phyloP scores from a whole-genome alignment of 2,797 vertebrate genomes.

The Lerista edwardsae region DNA sequence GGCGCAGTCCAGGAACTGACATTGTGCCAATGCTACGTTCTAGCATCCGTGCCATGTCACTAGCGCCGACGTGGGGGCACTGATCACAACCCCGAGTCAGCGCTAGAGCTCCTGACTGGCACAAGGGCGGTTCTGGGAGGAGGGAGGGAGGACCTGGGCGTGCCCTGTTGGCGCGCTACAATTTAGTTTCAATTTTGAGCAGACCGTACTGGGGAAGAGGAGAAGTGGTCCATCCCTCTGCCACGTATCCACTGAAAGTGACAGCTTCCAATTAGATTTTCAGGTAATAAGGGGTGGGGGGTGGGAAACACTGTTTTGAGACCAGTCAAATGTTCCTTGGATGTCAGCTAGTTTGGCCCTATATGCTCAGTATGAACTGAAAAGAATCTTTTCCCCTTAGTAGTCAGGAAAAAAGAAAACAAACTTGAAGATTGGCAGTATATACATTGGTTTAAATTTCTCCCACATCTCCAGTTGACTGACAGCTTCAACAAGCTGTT shows the following conservation, averaged over 20 bases:
- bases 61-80: too few relatives aligned
- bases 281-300: too few relatives aligned
- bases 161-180: too few relatives aligned
- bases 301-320: not conserved
- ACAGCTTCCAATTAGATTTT: not conserved
- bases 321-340: not conserved
- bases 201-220: not conserved
- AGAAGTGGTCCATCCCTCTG: not conserved
- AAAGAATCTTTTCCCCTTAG: slow-evolving; percentile 32
- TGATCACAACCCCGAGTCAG: too few relatives aligned
- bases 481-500: slow-evolving; percentile 67
- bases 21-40: too few relatives aligned
- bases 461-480: slow-evolving; percentile 63
- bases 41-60: too few relatives aligned
- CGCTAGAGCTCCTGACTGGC: too few relatives aligned
- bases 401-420: slow-evolving; percentile 5
- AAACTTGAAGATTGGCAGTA: slow-evolving; percentile 9
- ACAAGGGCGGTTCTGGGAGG: too few relatives aligned
- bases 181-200: not conserved
- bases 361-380: slow-evolving; percentile 17
- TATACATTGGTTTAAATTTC: slow-evolving; percentile 63
- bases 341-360: not conserved
- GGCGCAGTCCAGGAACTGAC: too few relatives aligned
- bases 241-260: too few relatives aligned
- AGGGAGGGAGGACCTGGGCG: too few relatives aligned